These are phyloP conservation scores for Scartelaos histophorus DNA, from an alignment of 2,113 vertebrate species.

Conservation along the genomic window DNA sequence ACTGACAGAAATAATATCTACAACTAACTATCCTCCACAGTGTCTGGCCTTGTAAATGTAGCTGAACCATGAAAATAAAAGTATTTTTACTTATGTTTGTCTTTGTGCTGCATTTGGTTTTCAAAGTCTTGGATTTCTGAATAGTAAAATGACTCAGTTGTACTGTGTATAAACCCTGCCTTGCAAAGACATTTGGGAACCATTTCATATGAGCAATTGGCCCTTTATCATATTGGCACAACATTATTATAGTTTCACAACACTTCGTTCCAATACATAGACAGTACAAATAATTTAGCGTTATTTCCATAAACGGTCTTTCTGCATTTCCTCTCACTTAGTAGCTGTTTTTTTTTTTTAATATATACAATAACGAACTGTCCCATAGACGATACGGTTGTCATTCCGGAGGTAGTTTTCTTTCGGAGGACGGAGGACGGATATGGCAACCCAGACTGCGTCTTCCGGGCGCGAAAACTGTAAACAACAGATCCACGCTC, in stretches of 20 bases:
- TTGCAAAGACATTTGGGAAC: neutral
- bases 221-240: neutral
- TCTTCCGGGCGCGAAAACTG: constrained; percentile 64
- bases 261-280: neutral
- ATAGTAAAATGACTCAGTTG: neutral
- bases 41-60: constrained; percentile 6
- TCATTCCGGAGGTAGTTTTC: neutral
- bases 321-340: neutral
- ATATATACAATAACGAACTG: neutral
- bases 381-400: neutral
- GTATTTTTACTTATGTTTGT: constrained; percentile 15
- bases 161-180: neutral
- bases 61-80: constrained; percentile 40
- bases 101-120: neutral
- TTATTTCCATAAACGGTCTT: neutral
- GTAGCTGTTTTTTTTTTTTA: neutral
- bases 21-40: neutral
- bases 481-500: constrained; percentile 25
- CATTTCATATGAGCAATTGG: neutral
- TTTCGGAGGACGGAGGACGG: constrained; percentile 9
- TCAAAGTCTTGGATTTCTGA: neutral
- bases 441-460: constrained; percentile 48
- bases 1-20: constrained; percentile 10
- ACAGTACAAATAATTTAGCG: no score
- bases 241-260: neutral